phyloP scores from a whole-genome alignment of 2,888 invertebrate genomes.

The Leptopilina drosophilae region DNA sequence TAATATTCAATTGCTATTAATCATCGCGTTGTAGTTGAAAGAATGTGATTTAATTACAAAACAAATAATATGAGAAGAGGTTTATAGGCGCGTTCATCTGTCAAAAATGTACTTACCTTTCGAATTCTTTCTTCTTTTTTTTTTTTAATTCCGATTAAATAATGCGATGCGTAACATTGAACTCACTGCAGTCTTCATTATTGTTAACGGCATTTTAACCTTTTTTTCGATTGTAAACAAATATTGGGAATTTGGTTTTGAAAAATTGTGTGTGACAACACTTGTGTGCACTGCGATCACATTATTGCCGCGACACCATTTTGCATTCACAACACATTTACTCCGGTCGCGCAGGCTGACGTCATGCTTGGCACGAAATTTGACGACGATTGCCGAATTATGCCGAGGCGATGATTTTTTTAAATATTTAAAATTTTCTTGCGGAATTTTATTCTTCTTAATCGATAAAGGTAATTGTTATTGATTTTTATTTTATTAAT shows the following conservation, averaged over 20 bases:
- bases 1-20: background rate
- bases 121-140: too few species aligned
- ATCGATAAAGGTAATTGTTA: constrained; percentile 11
- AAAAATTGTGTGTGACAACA: background rate
- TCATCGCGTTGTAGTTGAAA: background rate
- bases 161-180: constrained; percentile 4
- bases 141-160: background rate
- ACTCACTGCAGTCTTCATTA: constrained; percentile 30
- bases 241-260: background rate
- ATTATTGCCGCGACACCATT: constrained; percentile 20
- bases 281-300: constrained; percentile 10
- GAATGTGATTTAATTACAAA: background rate
- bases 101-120: constrained; percentile 33
- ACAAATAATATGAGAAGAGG: background rate
- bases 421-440: background rate
- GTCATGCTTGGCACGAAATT: background rate
- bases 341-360: background rate
- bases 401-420: background rate
- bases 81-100: constrained; percentile 15
- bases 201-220: constrained; percentile 15
- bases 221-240: background rate
- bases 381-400: background rate
- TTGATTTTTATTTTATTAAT: constrained; percentile 13
- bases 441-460: background rate
- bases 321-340: background rate